Conservation (phyloP, 1,140 invertebrate species). For the Sitophilus oryzae region DNA sequence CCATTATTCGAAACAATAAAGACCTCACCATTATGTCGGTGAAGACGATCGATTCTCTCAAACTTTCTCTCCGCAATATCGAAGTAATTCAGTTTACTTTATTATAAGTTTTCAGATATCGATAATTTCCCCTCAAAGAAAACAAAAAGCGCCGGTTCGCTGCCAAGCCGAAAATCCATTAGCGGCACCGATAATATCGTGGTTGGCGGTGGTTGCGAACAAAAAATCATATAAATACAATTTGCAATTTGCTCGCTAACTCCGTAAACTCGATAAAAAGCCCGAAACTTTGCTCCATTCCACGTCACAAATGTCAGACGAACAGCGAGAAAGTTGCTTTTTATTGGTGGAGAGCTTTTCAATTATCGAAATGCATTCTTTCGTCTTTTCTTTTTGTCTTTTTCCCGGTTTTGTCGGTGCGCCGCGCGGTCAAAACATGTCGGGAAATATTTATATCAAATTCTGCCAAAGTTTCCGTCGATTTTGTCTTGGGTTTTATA, state of each 20-base stretch:
- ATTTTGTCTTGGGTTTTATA: conserved; percentile 8
- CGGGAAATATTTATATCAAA: conserved; percentile 22
- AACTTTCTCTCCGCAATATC: no score
- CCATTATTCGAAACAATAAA: no score
- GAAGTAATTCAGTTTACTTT: no score
- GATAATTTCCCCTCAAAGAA: neutral
- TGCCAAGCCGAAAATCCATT: neutral
- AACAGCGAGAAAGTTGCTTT: conserved; percentile 8
- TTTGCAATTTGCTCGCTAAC: conserved; percentile 9
- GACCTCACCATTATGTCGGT: no score
- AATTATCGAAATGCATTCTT: conserved; percentile 25
- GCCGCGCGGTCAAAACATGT: conserved; percentile 18
- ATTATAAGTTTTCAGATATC: neutral
- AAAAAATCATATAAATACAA: conserved; percentile 17
- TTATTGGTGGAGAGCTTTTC: conserved; percentile 15
- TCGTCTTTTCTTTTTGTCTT: conserved; percentile 10
- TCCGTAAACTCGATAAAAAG: conserved; percentile 10
- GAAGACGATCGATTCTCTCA: no score
- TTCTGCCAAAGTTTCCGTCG: conserved; percentile 15
- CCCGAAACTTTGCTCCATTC: conserved; percentile 10
- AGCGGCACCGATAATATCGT: neutral
- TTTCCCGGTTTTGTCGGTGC: neutral
- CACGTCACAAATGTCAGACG: conserved; percentile 15
- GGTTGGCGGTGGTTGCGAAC: neutral
- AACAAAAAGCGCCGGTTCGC: neutral